Evolutionary conservation across 2,888 invertebrate genomes (phyloP).

Genomic region (Phania funesta): DNA sequence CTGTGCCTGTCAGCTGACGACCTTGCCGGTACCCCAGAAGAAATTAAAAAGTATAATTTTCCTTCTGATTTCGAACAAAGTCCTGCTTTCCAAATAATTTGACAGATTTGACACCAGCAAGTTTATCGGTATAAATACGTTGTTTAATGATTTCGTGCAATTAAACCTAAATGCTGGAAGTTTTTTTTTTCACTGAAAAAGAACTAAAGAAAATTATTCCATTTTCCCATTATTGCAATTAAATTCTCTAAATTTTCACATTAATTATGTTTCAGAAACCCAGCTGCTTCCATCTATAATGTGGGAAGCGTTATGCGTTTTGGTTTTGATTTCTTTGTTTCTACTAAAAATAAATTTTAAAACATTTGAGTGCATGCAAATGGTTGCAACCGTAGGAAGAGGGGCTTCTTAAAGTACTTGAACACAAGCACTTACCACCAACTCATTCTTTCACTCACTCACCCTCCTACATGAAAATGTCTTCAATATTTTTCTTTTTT

Average conservation of each 20-base stretch:
- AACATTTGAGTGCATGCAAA: conserved; percentile 44
- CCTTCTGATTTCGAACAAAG: too few relatives aligned
- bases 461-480: conserved; percentile 55
- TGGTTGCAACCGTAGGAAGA: conserved; percentile 10
- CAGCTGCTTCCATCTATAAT: conserved; percentile 10
- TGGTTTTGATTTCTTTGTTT: conserved; percentile 51
- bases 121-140: too few relatives aligned
- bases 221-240: conserved; percentile 39
- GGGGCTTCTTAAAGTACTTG: conserved; percentile 21
- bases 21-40: too few relatives aligned
- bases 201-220: conserved; percentile 22
- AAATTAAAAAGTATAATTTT: too few relatives aligned
- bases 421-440: conserved; percentile 1
- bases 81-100: too few relatives aligned
- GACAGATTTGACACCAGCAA: too few relatives aligned
- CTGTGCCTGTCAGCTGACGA: too few relatives aligned
- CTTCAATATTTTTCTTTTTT: neutral
- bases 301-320: conserved; percentile 64
- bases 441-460: conserved; percentile 6
- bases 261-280: conserved; percentile 33
- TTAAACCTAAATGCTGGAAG: too few relatives aligned
- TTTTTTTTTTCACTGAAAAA: too few relatives aligned
- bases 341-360: conserved; percentile 28
- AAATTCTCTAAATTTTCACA: conserved; percentile 45
- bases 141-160: too few relatives aligned